Conservation (phyloP, 2,113 vertebrate species). For the Siphamia tubifer region DNA sequence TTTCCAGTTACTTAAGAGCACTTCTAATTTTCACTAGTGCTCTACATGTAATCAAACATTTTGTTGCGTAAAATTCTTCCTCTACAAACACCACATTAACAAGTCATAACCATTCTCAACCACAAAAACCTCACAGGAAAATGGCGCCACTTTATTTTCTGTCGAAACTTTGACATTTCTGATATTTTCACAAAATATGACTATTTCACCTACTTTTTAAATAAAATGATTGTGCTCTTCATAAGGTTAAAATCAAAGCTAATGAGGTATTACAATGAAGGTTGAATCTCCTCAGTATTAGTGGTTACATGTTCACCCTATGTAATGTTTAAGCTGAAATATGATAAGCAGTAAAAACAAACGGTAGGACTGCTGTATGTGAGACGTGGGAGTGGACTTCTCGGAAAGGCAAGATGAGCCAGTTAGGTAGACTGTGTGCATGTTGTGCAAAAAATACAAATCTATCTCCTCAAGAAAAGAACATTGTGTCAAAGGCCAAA, state of each 20-base stretch:
- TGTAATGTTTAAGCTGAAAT: constrained; percentile 9
- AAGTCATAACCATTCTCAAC: not conserved
- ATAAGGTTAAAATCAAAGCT: not conserved
- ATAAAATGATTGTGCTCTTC: not conserved
- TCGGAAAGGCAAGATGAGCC: not conserved
- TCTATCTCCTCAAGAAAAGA: not conserved
- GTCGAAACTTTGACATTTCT: not conserved
- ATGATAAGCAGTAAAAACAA: constrained; percentile 4
- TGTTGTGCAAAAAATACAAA: constrained; percentile 7
- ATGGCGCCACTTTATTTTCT: not conserved
- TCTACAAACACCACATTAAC: not conserved
- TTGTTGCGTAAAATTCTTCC: not conserved
- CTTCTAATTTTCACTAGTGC: not conserved
- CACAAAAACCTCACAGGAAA: not conserved
- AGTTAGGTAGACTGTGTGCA: not conserved
- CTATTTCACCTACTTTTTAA: not conserved
- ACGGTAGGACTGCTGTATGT: not conserved
- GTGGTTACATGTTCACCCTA: not conserved
- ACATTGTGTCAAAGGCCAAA: not conserved
- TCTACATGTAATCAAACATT: not conserved
- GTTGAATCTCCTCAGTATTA: not conserved
- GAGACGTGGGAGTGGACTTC: not conserved
- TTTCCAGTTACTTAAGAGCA: not conserved
- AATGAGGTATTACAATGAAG: not conserved
- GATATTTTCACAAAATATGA: not conserved